Conservation (phyloP, 2,113 vertebrate genomes). For the Lophochroa leadbeateri region DNA sequence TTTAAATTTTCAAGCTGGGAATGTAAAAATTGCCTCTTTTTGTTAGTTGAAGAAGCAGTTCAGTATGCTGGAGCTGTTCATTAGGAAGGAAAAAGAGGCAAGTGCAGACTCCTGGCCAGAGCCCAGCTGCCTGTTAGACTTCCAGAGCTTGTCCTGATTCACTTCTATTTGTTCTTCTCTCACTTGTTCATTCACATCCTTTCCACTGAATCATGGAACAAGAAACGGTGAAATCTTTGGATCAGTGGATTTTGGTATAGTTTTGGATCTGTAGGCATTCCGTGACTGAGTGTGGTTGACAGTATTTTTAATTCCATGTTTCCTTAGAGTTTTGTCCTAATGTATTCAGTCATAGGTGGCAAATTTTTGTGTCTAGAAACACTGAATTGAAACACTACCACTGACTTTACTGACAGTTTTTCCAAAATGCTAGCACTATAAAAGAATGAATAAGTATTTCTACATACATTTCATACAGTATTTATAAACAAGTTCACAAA, state of each 20-base stretch:
- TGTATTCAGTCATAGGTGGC: neutral
- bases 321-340: neutral
- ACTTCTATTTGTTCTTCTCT: slow-evolving; percentile 54
- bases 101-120: slow-evolving; percentile 48
- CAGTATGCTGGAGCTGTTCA: slow-evolving; percentile 59
- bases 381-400: neutral
- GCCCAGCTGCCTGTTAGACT: slow-evolving; percentile 52
- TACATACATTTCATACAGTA: neutral
- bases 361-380: neutral
- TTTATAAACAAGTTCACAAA: neutral
- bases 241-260: neutral
- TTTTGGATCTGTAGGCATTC: neutral
- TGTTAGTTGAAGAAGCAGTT: slow-evolving; percentile 68
- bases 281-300: neutral
- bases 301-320: neutral
- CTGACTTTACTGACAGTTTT: neutral
- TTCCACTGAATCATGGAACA: slow-evolving; percentile 55
- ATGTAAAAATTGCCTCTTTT: slow-evolving; percentile 65
- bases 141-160: slow-evolving; percentile 59
- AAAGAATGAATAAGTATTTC: neutral
- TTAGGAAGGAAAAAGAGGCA: slow-evolving; percentile 42
- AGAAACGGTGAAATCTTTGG: slow-evolving; percentile 50
- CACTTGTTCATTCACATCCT: slow-evolving; percentile 50
- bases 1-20: slow-evolving; percentile 57
- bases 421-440: neutral